Percentiles rank a stretch among this genome's conserved stretches.
phyloP scores from a whole-genome alignment of 2,888 invertebrate species.

The Marasmarcha lunaedactyla region DNA sequence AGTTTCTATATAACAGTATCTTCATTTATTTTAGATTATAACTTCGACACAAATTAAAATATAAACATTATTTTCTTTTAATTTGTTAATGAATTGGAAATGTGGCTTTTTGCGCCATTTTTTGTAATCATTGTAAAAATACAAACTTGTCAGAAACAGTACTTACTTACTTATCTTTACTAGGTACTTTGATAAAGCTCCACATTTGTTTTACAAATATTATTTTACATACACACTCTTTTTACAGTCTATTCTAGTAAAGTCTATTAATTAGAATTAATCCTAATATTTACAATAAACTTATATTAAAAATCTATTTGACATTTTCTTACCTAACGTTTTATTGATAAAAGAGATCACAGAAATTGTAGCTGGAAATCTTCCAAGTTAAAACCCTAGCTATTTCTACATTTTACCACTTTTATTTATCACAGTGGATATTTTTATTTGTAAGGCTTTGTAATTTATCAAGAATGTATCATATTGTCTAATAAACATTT shows the following conservation, averaged over 20 bases:
- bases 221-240: constrained; percentile 54
- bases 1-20: constrained; percentile 37
- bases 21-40: constrained; percentile 61
- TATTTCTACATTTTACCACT: constrained; percentile 53
- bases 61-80: constrained; percentile 40
- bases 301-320: constrained; percentile 33
- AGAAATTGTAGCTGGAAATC: constrained; percentile 72
- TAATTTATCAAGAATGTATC: constrained; percentile 31
- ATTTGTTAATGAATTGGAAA: constrained; percentile 53
- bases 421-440: constrained; percentile 64
- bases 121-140: constrained; percentile 52
- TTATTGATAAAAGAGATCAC: constrained; percentile 69
- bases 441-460: constrained; percentile 50
- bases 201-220: constrained; percentile 65
- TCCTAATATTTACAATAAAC: constrained; percentile 48
- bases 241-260: constrained; percentile 40
- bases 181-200: constrained; percentile 70
- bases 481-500: constrained; percentile 43
- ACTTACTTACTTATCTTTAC: constrained; percentile 33
- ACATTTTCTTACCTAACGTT: constrained; percentile 42
- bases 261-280: constrained; percentile 38
- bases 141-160: constrained; percentile 59
- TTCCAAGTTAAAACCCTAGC: constrained; percentile 62
- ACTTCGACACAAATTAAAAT: constrained; percentile 50
- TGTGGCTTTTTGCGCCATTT: constrained; percentile 43